Evolutionary conservation across 2,797 vertebrate genomes (phyloP), one percentile per base, ranked within the genome.

Genomic region (Synanceia verrucosa): DNA sequence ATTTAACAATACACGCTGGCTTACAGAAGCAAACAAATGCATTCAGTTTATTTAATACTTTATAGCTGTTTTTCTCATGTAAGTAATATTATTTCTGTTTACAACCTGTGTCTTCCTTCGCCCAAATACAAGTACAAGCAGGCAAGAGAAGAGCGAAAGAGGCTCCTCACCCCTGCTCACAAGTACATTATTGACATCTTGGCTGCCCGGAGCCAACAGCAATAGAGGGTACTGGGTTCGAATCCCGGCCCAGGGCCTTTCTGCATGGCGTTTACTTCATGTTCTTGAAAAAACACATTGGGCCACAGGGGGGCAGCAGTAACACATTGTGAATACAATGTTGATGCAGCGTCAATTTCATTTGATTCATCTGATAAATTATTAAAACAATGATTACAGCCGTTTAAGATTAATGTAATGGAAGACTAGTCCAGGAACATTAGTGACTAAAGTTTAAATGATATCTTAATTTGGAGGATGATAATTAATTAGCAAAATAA

Each of bases 111-210:
- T 52, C 24, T 75, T 53, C 72, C 86, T 78, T 67, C 96, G 95
- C 72, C 73, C 78, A 91, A 79, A 72, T 95, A 85, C 56, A 90
- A 79, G 91, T 95, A 85, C 56, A 90, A 79, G 91, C 88, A 91
- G 41, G 92, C 90, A 37, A 93, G 95, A 78, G 93, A 95, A 80
- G 29, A 21, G 59, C 84, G 94, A 51, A 94, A 65, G 85, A 70
- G 69, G 65, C 92, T 89, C 82, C 4, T 96, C 36, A 89, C 92
- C 34, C n/a, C 90, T 73, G 83, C 71, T 9, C 93, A 95, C 88
- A 93, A 90, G 81, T 95, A 96, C n/a, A 88, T 96, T 66, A 92
- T 96, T 86, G 92, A 95, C 78, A 78, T 94, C 68, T 46, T 96
- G 48, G 71, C 94, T 59, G 57, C 23, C 69, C 96, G 79, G 92